These are phyloP conservation scores for Zaprionus lineosus DNA, from an alignment of 2,888 invertebrate species.

Conservation along the genomic window DNA sequence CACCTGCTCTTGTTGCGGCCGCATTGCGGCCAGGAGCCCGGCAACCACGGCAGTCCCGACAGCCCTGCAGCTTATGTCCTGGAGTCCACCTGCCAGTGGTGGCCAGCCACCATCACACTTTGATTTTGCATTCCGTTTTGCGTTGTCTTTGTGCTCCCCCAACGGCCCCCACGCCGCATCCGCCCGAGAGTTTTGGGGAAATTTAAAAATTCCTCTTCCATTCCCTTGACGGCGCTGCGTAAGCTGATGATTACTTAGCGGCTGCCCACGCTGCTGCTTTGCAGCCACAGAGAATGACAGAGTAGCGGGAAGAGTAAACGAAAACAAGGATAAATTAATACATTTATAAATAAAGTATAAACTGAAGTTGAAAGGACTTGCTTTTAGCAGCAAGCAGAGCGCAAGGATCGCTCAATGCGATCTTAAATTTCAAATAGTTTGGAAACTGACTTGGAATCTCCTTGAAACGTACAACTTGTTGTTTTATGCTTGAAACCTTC, in stretches of 20 bases:
- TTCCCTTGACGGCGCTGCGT: conserved; percentile 19
- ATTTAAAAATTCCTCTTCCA: conserved; percentile 10
- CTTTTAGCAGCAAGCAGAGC: too few species aligned
- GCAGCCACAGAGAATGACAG: conserved; percentile 41
- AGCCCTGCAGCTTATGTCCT: conserved; percentile 5
- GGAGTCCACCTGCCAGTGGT: conserved; percentile 4
- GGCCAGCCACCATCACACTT: conserved; percentile 51
- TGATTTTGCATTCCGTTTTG: conserved; percentile 74
- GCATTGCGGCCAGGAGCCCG: conserved; percentile 64
- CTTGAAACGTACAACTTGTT: too few species aligned
- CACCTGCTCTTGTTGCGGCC: conserved; percentile 42
- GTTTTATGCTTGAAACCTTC: too few species aligned
- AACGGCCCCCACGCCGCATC: conserved; percentile 31
- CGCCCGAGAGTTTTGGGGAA: conserved; percentile 15
- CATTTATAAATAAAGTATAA: too few species aligned
- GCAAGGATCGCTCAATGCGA: too few species aligned
- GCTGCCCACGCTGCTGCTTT: conserved; percentile 27
- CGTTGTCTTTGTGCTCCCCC: conserved; percentile 35
- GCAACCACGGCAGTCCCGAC: too few species aligned
- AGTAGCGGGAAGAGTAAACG: conserved; percentile 12
- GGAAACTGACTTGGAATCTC: too few species aligned
- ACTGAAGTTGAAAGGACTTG: too few species aligned
- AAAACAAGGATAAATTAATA: conserved; percentile 1
- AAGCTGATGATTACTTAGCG: conserved; percentile 48
- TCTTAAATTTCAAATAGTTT: too few species aligned